Evolutionary conservation across 2,888 invertebrate genomes (phyloP), one percentile per base, ranked within the genome.

Genomic region (Formica aserva): DNA sequence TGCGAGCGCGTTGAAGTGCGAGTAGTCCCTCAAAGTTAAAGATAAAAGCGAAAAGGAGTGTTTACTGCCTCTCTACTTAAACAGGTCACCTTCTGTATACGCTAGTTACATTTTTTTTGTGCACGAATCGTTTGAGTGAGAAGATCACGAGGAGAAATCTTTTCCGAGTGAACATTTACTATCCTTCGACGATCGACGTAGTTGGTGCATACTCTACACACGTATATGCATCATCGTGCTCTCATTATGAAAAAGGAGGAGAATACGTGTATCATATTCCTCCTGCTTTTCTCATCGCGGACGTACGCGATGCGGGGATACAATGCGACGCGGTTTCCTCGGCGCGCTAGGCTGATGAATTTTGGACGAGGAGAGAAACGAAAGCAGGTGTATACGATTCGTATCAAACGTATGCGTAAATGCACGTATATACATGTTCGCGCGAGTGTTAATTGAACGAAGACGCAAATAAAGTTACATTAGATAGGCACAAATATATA

Each of bases 131-230:
- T 45, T 35, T 71, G 41, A 45, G 41, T 57, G 45, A 60, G 41
- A 80, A 26, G 26, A 71, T 13, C 57, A 45, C 57, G 60, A 45
- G 38, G 48, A 29, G 45, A 71, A 18, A 57, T 80, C 35, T 69
- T 29, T 52, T 52, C 52, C 48, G 45, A 71, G 71, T 80, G 26
- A 62, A 80, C 71, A 80, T 80, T 80, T 80, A 80, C 45, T 80
- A 80, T 35, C 45, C 48, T 71, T 48, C 71, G 57, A 78, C 41
- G 35, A 80, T 71, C 71, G 66, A 71, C 45, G 78, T 60, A 45
- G 60, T 60, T 60, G 60, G 72, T 80, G 72, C 72, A 62, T 71
- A 26, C 45, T n/a, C 78, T 80, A 80, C 57, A 41, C 78, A 60
- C 45, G 35, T 57, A 69, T 71, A 35, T 71, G 78, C 72, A 62